phyloP scores from a whole-genome alignment of 2,113 vertebrate species.

The Pseudonaja textilis region DNA sequence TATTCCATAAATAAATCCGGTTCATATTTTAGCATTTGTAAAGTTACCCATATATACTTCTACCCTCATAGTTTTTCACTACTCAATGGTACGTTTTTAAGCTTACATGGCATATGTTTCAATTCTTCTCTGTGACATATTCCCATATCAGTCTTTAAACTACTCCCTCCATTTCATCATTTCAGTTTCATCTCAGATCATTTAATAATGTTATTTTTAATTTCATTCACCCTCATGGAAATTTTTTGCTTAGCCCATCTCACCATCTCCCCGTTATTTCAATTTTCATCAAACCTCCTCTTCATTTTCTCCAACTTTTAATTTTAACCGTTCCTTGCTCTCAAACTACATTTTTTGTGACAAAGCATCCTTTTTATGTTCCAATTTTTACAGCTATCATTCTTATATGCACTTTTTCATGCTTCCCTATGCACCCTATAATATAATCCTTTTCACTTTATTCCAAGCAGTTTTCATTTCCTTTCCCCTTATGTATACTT shows the following conservation, averaged over 20 bases:
- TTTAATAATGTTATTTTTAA: background rate
- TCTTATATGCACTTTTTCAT: background rate
- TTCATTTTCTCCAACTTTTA: background rate
- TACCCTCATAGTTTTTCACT: background rate
- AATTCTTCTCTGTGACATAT: background rate
- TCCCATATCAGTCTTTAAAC: background rate
- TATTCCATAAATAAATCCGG: background rate
- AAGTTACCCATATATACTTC: background rate
- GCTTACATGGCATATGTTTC: background rate
- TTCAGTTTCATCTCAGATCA: background rate
- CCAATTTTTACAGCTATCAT: background rate
- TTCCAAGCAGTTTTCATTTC: background rate
- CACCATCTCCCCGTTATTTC: background rate
- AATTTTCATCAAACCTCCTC: background rate
- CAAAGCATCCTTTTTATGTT: background rate
- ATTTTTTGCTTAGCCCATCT: background rate
- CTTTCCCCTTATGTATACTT: background rate
- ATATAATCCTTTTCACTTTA: background rate
- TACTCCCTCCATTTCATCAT: background rate
- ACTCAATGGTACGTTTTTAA: background rate
- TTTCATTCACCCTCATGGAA: background rate
- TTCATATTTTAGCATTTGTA: background rate
- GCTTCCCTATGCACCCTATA: background rate
- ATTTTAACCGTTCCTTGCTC: background rate
- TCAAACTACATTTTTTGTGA: background rate